Evolutionary conservation across 2,888 invertebrate species (phyloP).

Genomic region (Ormia ochracea): DNA sequence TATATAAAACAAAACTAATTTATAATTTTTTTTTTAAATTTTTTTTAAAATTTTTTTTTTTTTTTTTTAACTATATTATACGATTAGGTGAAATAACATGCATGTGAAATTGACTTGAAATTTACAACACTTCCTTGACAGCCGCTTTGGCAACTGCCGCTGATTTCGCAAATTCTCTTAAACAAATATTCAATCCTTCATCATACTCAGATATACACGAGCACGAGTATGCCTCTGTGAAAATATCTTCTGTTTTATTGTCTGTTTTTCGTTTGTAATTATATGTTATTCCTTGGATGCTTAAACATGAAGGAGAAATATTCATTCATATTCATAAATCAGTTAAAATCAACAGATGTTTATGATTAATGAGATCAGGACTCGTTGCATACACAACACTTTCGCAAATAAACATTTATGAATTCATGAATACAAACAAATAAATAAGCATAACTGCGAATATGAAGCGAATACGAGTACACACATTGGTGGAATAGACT

Average conservation of each 20-base stretch:
- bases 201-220: background rate
- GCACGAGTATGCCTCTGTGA: background rate
- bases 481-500: background rate
- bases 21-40: too few species aligned
- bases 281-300: conserved; percentile 13
- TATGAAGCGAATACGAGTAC: too few species aligned
- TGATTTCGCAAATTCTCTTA: background rate
- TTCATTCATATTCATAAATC: conserved; percentile 55
- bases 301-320: conserved; percentile 29
- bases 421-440: background rate
- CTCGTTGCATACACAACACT: background rate
- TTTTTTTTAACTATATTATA: too few species aligned
- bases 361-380: conserved; percentile 57
- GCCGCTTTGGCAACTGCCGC: background rate
- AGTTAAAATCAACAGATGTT: conserved; percentile 58
- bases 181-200: background rate
- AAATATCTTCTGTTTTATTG: background rate
- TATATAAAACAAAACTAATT: too few species aligned
- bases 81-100: too few species aligned
- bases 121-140: background rate
- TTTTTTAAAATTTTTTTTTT: too few species aligned
- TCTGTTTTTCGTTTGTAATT: conserved; percentile 5
- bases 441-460: background rate
- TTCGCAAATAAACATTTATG: conserved; percentile 2
- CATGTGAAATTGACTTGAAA: too few species aligned